Evolutionary conservation across 1,140 invertebrate species (phyloP).

Genomic region (Trachymyrmex cornetzi): DNA sequence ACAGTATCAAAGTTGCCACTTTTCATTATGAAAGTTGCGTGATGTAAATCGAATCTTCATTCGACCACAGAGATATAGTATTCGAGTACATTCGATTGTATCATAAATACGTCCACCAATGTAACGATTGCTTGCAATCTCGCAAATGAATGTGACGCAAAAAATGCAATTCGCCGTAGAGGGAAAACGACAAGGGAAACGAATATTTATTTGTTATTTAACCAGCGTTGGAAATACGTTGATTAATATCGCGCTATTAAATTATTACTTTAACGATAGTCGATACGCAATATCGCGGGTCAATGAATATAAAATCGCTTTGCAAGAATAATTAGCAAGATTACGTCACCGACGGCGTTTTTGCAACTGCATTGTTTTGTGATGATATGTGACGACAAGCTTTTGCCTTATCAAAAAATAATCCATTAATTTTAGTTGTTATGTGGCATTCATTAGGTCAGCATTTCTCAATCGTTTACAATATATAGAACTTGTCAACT

Average conservation of each 20-base stretch:
- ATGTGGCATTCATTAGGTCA: not conserved
- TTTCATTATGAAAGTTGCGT: conserved; percentile 7
- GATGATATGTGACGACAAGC: conserved; percentile 3
- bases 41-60: conserved; percentile 21
- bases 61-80: conserved; percentile 36
- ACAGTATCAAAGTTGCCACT: not conserved
- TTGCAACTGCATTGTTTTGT: conserved; percentile 3
- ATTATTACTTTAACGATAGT: conserved; percentile 54
- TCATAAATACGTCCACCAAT: conserved; percentile 25
- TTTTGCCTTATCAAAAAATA: conserved; percentile 45
- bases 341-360: conserved; percentile 44
- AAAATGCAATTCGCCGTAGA: conserved; percentile 26
- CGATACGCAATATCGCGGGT: conserved; percentile 51
- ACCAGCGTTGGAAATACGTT: conserved; percentile 53
- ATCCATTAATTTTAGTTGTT: conserved; percentile 23
- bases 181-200: not conserved
- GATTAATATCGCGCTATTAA: conserved; percentile 60
- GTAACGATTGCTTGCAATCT: conserved; percentile 58
- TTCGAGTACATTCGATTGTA: conserved; percentile 18
- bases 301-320: conserved; percentile 59
- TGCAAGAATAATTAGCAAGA: conserved; percentile 54
- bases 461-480: not conserved
- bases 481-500: not conserved
- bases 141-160: conserved; percentile 36
- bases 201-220: conserved; percentile 59